A percentile compares a stretch with the other conserved stretches of the same genome.
Conservation (phyloP, 2,888 invertebrate genomes). For the Palloptera scutellata region DNA sequence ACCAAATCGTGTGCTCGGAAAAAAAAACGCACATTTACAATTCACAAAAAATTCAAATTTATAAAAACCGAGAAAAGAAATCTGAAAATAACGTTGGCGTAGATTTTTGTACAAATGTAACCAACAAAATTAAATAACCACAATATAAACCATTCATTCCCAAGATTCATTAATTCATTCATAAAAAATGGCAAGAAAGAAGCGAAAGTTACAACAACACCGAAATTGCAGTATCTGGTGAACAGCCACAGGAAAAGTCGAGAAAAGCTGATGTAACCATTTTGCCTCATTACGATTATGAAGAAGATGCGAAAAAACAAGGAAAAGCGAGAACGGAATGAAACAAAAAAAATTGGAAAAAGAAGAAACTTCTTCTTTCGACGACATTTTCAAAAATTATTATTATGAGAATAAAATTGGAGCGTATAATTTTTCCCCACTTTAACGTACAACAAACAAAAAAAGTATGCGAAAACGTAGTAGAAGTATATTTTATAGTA, state of each 20-base stretch:
- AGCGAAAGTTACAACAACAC: background rate
- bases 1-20: background rate
- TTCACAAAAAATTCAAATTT: background rate
- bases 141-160: background rate
- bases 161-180: background rate
- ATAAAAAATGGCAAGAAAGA: constrained; percentile 1
- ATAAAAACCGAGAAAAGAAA: background rate
- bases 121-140: background rate
- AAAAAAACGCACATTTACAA: background rate
- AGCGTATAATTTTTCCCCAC: no score
- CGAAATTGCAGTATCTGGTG: background rate
- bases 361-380: no score
- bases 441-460: no score
- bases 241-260: background rate
- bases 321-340: no score
- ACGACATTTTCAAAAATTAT: no score
- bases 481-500: no score
- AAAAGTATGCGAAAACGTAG: no score
- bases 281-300: background rate
- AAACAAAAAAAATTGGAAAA: no score
- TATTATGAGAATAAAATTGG: no score
- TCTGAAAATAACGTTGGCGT: background rate
- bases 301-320: background rate
- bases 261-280: background rate
- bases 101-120: background rate